Conservation (phyloP, 2,113 vertebrate genomes). For the Macquaria ambigua region DNA sequence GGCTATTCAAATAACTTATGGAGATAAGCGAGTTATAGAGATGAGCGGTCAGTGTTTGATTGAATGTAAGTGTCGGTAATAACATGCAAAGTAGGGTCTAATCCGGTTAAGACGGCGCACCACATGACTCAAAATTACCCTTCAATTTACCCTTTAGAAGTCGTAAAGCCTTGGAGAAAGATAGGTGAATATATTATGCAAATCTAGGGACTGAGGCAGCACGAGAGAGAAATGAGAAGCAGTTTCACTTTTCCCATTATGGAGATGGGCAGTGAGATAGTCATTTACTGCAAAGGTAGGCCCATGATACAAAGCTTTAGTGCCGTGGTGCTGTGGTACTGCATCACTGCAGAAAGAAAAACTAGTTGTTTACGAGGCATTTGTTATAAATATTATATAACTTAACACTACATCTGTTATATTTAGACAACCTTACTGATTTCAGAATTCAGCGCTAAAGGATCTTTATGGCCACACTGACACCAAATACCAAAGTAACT, state of each 20-base stretch:
- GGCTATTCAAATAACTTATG: conserved; percentile 9
- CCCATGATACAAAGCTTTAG: neutral
- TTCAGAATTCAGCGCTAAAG: too few relatives aligned
- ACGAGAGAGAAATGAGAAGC: conserved; percentile 28
- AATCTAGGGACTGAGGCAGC: conserved; percentile 35
- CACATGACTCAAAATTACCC: conserved; percentile 48
- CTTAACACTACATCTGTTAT: neutral
- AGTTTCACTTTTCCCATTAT: conserved; percentile 31
- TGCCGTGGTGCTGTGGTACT: neutral
- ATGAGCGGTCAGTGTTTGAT: conserved; percentile 24
- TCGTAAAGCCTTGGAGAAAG: conserved; percentile 28
- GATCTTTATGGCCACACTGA: neutral
- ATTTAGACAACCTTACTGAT: neutral
- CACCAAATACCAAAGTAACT: neutral
- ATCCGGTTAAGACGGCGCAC: conserved; percentile 42
- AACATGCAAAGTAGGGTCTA: conserved; percentile 54
- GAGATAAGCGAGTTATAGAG: conserved; percentile 20
- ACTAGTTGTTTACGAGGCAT: neutral
- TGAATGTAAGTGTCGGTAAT: conserved; percentile 53
- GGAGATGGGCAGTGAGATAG: conserved; percentile 19
- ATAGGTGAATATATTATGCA: conserved; percentile 57
- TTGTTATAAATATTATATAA: neutral
- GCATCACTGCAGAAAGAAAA: neutral
- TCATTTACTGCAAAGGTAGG: conserved; percentile 17
- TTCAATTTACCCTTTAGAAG: conserved; percentile 55